Base-by-base conservation (phyloP, 2,888 invertebrate species). In the Acleris cristana region DNA sequence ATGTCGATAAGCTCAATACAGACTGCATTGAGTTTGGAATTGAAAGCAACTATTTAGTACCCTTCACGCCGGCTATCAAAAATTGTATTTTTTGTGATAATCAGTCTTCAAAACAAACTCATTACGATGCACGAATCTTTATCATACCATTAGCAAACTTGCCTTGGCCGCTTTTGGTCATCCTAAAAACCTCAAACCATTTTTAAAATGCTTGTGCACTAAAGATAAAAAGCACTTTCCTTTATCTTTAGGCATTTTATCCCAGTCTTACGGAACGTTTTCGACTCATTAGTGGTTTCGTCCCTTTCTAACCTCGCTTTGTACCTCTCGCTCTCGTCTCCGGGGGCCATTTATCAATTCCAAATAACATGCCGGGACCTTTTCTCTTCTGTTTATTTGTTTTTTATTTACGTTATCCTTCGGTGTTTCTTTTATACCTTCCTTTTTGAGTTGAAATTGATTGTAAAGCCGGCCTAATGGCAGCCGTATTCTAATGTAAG, bases 291-390 rank as follows among this genome's bases (percentile, higher is more conserved):
- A 89, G 87, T 84, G 82, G 76, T 73, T 76, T 81, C 77, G 71
- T 91, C 90, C 78, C 84, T 72, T 70, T 89, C 81, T 76, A 66
- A 72, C 76, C 87, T 85, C 89, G 89, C 86, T 89, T 76, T 75
- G 77, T 89, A 85, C 80, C 79, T 70, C 74, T 91, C 86, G 63
- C 80, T 74, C 89, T 80, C 90, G 81, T 86, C 90, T 89, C 83
- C 82, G 88, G 87, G 86, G 88, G 85, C 89, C 88, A 92, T 92
- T 92, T 92, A 92, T 92, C 92, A 92, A 92, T 90, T 88, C 92
- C 88, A 91, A 92, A 92, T 92, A 92, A 91, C 92, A 90, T 91
- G 87, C 87, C 89, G 88, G 88, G 89, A 81, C 85, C 87, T 88
- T 91, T 90, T 88, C 86, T 86, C 82, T 82, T 86, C 76, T 86